Evolutionary conservation across 2,888 invertebrate genomes (phyloP).

Genomic region (Pteria penguin): DNA sequence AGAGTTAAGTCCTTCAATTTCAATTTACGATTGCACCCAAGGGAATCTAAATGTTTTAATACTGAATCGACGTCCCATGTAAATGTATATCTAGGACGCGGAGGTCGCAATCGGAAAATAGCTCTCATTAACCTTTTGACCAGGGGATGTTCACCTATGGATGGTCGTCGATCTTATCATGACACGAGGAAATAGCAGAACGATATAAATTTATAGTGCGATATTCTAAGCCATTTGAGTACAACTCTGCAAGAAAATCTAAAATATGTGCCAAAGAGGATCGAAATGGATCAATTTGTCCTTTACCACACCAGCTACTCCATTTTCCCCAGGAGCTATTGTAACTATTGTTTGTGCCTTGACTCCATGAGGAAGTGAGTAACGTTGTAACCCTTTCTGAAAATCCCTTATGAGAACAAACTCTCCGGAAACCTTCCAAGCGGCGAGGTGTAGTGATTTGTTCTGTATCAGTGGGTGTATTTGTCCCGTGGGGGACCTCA

Average conservation of each 20-base stretch:
- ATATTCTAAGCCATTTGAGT: neutral
- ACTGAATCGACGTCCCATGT: neutral
- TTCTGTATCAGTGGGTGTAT: conserved; percentile 20
- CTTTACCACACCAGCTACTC: conserved; percentile 5
- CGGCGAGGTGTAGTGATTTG: conserved; percentile 10
- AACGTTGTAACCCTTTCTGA: conserved; percentile 1
- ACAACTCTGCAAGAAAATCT: conserved; percentile 3
- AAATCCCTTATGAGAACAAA: neutral
- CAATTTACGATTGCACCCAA: neutral
- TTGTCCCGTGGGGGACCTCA: conserved; percentile 16
- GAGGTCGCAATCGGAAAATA: neutral
- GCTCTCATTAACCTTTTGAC: conserved; percentile 10
- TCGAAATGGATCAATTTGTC: conserved; percentile 4
- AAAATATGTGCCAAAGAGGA: neutral
- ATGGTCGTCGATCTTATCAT: conserved; percentile 7
- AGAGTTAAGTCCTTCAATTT: neutral
- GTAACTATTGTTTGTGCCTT: conserved; percentile 10
- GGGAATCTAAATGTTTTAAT: neutral
- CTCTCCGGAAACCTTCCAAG: conserved; percentile 19
- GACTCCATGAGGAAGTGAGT: neutral
- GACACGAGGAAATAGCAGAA: conserved; percentile 24
- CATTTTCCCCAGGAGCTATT: conserved; percentile 4
- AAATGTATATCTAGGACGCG: neutral
- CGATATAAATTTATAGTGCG: conserved; percentile 1
- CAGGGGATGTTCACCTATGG: neutral